Evolutionary conservation across 2,888 invertebrate species (phyloP).

Genomic region (Cactoblastis cactorum): DNA sequence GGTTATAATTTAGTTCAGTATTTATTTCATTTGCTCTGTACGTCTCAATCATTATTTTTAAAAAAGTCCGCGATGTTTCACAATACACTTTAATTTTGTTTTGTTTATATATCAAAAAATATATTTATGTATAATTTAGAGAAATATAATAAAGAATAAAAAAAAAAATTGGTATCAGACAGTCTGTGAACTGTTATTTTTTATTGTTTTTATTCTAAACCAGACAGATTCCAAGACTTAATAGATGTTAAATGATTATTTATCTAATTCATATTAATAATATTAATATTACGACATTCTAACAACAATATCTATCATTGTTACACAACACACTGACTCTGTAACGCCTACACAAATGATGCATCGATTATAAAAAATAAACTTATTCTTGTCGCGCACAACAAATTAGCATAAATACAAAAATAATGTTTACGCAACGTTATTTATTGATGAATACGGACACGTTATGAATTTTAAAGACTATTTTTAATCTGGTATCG

Average conservation of each 20-base stretch:
- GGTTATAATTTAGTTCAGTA: no score
- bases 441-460: background rate
- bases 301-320: constrained; percentile 20
- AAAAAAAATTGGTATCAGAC: no score
- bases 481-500: background rate
- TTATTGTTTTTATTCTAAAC: no score
- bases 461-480: background rate
- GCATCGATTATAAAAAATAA: background rate
- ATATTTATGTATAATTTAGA: no score
- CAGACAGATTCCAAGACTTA: background rate
- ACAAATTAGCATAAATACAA: constrained; percentile 20
- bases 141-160: no score
- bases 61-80: no score
- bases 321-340: constrained; percentile 22
- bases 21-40: no score
- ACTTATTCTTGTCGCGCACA: constrained; percentile 6
- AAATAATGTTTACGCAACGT: background rate
- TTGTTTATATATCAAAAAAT: no score
- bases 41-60: no score
- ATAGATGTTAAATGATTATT: background rate
- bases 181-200: no score
- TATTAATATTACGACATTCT: constrained; percentile 14
- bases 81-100: no score
- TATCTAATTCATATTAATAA: background rate
- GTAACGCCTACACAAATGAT: constrained; percentile 15